phyloP scores from a whole-genome alignment of 2,797 vertebrate species.

The Poeciliopsis paucimaculata region DNA sequence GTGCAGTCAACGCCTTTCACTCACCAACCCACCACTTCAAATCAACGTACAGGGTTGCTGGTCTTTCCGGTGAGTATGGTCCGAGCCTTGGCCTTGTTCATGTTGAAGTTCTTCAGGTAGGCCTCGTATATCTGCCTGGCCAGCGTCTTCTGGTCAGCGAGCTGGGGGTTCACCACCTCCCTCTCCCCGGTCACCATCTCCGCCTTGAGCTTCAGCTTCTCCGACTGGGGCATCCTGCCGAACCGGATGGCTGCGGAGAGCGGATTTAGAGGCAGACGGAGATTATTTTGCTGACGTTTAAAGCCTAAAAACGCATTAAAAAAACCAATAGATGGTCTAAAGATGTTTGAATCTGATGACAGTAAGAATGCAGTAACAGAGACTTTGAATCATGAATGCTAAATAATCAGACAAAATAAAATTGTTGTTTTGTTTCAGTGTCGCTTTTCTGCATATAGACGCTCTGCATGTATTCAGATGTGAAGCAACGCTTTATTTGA shows the following conservation, averaged over 20 bases:
- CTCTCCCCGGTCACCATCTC: slow-evolving; percentile 90
- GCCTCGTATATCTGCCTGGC: slow-evolving; percentile 94
- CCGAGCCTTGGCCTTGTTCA: slow-evolving; percentile 97
- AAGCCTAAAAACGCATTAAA: neutral
- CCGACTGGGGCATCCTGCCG: slow-evolving; percentile 96
- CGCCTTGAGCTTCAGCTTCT: slow-evolving; percentile 96
- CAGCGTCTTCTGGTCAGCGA: slow-evolving; percentile 92
- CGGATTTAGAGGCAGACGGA: slow-evolving; percentile 19
- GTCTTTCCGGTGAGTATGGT: slow-evolving; percentile 95
- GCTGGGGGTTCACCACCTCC: slow-evolving; percentile 84
- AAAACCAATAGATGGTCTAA: neutral
- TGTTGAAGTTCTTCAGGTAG: slow-evolving; percentile 97
- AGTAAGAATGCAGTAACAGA: neutral
- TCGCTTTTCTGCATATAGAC: neutral
- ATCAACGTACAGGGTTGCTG: slow-evolving; percentile 88
- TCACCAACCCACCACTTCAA: slow-evolving; percentile 49
- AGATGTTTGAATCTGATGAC: neutral
- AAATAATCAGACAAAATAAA: no score
- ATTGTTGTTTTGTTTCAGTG: neutral
- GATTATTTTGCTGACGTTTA: neutral
- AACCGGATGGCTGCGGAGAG: slow-evolving; percentile 91
- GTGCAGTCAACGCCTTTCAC: slow-evolving; percentile 40
- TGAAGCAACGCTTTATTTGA: neutral
- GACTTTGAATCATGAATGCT: neutral
- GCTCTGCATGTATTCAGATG: neutral